A percentile compares a stretch with the other conserved stretches of the same genome.
These are phyloP conservation scores for Pelobates cultripes DNA, from an alignment of 2,797 vertebrate species.

Conservation along the genomic window DNA sequence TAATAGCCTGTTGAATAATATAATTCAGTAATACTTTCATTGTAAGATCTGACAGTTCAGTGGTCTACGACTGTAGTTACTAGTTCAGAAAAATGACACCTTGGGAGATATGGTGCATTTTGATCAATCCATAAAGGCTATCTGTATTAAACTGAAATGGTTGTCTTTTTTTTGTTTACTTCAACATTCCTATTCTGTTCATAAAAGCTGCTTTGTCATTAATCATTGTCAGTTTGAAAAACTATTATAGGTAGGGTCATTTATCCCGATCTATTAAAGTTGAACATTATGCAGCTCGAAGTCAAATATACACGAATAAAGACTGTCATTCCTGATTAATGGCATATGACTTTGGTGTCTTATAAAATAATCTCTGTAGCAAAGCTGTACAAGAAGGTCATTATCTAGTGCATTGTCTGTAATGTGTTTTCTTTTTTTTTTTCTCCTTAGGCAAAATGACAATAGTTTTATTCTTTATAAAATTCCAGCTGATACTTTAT, in stretches of 20 bases:
- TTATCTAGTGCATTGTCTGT: constrained; percentile 70
- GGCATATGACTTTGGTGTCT: constrained; percentile 77
- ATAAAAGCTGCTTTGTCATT: constrained; percentile 82
- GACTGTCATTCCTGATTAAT: constrained; percentile 91
- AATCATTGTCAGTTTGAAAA: constrained; percentile 91
- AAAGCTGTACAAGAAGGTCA: constrained; percentile 77
- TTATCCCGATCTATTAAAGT: constrained; percentile 90
- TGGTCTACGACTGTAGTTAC: constrained; percentile 20
- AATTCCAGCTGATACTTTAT: constrained; percentile 57
- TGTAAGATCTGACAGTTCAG: constrained; percentile 28
- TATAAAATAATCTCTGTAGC: constrained; percentile 73
- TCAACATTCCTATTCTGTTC: constrained; percentile 84
- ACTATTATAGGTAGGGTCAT: constrained; percentile 87
- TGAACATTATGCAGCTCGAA: constrained; percentile 82
- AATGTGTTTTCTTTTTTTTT: constrained; percentile 64
- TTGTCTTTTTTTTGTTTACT: constrained; percentile 75
- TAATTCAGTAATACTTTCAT: too few species aligned
- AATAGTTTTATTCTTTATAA: constrained; percentile 57
- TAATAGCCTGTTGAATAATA: too few species aligned
- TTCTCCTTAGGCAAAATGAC: constrained; percentile 59
- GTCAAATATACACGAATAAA: constrained; percentile 89
- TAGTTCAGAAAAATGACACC: constrained; percentile 34
- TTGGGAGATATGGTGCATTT: constrained; percentile 25
- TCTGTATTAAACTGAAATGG: constrained; percentile 67
- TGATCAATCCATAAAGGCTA: constrained; percentile 63